Evolutionary conservation across 2,113 vertebrate species (phyloP), one percentile per base, ranked within the genome.

Genomic region (Regulus satrapa): DNA sequence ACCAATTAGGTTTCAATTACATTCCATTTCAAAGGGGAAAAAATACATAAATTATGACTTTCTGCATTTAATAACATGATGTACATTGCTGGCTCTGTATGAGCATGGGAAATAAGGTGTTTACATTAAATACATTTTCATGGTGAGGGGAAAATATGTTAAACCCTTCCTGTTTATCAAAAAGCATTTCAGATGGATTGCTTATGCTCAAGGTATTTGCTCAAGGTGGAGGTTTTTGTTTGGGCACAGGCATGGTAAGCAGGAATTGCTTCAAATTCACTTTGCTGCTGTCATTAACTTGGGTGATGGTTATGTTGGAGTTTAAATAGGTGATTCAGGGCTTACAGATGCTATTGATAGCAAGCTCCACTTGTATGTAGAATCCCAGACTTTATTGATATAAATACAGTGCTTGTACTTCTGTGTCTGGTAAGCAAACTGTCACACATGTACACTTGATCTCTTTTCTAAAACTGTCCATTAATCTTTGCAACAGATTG

Each of bases 1-100:
- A 59, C 63, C 64, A 67, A 59, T 94, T 92, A 91, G 51, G 20
- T 78, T 95, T 86, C 94, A 94, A 71, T 97, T 97, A 63, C 85
- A 55, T 81, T 81, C 59, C 18, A 32, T 82, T 82, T 61, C 1
- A 1, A 15, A 31, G 46, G 3, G n/a, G 77, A 85, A 89, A 59
- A 88, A 74, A 54, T 1, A 16, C 43, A 55, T 62, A 68, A 85
- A 82, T 93, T 62, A 78, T 54, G 9, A 29, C 66, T 87, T 78
- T 69, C 29, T 68, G 51, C 67, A 54, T 94, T 88, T 93, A 69
- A 41, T 93, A 66, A 52, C 34, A 8, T 63, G 31, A 48, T 61
- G 46, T 86, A 19, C n/a, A 12, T 80, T 83, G 25, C 72, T 80
- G 66, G 18, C 19, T 49, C 66, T 88, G 11, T 58, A 29, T 80